Conservation (phyloP, 2,888 invertebrate genomes). For the Epinotia demarniana region DNA sequence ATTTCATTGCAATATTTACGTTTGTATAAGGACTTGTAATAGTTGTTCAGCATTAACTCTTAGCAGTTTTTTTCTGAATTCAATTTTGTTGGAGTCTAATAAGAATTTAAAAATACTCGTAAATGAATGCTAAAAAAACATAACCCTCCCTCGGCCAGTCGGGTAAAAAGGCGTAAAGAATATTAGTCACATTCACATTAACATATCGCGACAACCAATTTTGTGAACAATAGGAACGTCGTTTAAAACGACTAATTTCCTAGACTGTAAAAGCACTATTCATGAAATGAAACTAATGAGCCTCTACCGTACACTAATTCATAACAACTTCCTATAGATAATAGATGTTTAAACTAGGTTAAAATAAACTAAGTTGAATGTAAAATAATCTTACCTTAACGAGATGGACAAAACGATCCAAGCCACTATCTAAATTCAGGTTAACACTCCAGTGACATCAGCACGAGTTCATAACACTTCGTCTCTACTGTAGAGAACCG, state of each 20-base stretch:
- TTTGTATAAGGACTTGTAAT: too few relatives aligned
- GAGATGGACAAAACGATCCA: conserved; percentile 76
- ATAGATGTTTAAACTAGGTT: neutral
- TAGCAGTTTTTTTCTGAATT: neutral
- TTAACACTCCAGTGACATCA: conserved; percentile 80
- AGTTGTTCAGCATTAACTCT: too few relatives aligned
- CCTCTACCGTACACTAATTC: neutral
- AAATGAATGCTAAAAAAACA: neutral
- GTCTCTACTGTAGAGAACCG: conserved; percentile 70
- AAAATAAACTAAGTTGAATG: neutral
- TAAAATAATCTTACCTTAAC: conserved; percentile 67
- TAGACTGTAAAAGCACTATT: neutral
- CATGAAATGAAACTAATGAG: neutral
- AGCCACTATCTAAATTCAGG: conserved; percentile 78
- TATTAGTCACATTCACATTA: neutral
- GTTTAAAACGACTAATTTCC: too few relatives aligned
- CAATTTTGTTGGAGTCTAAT: neutral
- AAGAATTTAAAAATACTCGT: neutral
- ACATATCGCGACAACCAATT: neutral
- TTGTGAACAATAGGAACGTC: neutral
- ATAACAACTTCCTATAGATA: neutral
- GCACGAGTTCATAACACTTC: conserved; percentile 79
- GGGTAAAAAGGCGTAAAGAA: neutral
- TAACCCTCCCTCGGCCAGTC: too few relatives aligned
- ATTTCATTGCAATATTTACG: neutral